These are phyloP conservation scores for Benitochromis conjunctus DNA, from an alignment of 2,113 vertebrate species.

Conservation along the genomic window DNA sequence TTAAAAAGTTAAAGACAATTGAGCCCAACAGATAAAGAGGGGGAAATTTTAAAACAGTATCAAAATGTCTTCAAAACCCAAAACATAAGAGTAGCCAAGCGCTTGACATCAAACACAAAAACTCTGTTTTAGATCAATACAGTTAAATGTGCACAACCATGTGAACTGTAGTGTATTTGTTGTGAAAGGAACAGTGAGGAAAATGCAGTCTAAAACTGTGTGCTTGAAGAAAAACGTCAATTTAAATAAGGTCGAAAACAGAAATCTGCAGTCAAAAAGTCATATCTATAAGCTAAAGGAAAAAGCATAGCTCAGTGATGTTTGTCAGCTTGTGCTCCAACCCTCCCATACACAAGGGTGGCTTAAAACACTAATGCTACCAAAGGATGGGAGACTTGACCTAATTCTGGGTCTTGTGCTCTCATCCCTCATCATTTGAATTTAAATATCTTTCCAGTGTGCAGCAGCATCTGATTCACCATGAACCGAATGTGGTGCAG, in stretches of 20 bases:
- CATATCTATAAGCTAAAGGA: background rate
- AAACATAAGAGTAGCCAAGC: background rate
- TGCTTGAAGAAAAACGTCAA: background rate
- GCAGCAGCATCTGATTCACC: background rate
- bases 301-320: background rate
- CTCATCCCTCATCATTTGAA: constrained; percentile 34
- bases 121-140: constrained; percentile 28
- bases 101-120: constrained; percentile 14
- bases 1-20: background rate
- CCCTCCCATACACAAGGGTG: constrained; percentile 31
- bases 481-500: background rate
- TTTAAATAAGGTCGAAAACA: background rate
- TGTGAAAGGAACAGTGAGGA: background rate
- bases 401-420: constrained; percentile 47
- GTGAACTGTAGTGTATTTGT: background rate
- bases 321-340: constrained; percentile 27
- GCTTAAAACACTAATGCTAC: constrained; percentile 44
- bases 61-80: background rate
- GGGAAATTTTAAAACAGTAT: background rate
- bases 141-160: constrained; percentile 6
- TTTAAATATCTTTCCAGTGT: constrained; percentile 37
- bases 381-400: constrained; percentile 52
- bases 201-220: background rate
- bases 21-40: background rate
- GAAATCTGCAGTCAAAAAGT: background rate